phyloP scores from a whole-genome alignment of 2,113 vertebrate species.

The Cheirogaleus medius region DNA sequence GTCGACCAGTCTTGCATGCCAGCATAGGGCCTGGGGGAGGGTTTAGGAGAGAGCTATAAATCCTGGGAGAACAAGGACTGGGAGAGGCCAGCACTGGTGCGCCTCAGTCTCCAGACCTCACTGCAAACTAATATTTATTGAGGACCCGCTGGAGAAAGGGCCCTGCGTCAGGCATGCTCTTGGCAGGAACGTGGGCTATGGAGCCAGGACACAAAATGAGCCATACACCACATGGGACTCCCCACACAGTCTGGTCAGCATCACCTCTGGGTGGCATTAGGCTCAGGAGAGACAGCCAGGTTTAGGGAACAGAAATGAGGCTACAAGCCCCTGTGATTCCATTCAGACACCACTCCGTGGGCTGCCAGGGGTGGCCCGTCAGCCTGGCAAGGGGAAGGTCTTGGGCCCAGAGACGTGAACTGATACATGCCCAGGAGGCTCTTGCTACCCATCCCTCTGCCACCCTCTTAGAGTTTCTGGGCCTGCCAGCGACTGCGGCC shows the following conservation, averaged over 20 bases:
- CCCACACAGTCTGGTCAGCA: fast-evolving
- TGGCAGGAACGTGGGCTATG: background rate
- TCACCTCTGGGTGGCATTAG: background rate
- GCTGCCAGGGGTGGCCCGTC: background rate
- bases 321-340: background rate
- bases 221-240: fast-evolving
- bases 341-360: background rate
- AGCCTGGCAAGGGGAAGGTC: background rate
- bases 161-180: background rate
- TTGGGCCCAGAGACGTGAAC: background rate
- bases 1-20: background rate
- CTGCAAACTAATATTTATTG: background rate
- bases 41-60: background rate
- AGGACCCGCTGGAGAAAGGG: background rate
- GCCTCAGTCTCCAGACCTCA: background rate
- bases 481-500: too few species aligned
- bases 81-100: background rate
- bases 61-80: background rate
- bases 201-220: background rate
- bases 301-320: background rate
- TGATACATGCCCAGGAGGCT: background rate
- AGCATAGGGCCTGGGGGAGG: background rate
- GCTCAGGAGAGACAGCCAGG: background rate
- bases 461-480: background rate
- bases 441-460: background rate